These are phyloP conservation scores for Xenopus tropicalis DNA, from an alignment of 2,113 vertebrate genomes.

Conservation along the genomic window UCB_Xtro_10.0 CM004444.2:112961501-112962000, in stretches of 20 bases:
- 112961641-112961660: conserved; percentile 16
- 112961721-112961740: conserved; percentile 14
- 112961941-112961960: too few relatives aligned
- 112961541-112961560: too few relatives aligned
- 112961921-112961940: too few relatives aligned
- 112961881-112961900: too few relatives aligned
- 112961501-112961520: too few relatives aligned
- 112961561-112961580: conserved; percentile 33
- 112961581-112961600: conserved; percentile 7
- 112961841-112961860: too few relatives aligned
- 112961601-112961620: conserved; percentile 18
- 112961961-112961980: too few relatives aligned
- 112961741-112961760: conserved; percentile 33
- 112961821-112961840: conserved; percentile 35
- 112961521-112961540: too few relatives aligned
- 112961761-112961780: conserved; percentile 31
- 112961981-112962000: too few relatives aligned
- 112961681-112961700: conserved; percentile 23
- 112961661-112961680: conserved; percentile 7
- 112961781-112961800: conserved; percentile 29
- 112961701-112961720: conserved; percentile 15
- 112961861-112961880: too few relatives aligned
- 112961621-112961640: too few relatives aligned
- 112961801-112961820: conserved; percentile 23
- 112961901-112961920: too few relatives aligned